Base-by-base conservation (phyloP, 2,797 vertebrate species). In the Argyrosomus regius region DNA sequence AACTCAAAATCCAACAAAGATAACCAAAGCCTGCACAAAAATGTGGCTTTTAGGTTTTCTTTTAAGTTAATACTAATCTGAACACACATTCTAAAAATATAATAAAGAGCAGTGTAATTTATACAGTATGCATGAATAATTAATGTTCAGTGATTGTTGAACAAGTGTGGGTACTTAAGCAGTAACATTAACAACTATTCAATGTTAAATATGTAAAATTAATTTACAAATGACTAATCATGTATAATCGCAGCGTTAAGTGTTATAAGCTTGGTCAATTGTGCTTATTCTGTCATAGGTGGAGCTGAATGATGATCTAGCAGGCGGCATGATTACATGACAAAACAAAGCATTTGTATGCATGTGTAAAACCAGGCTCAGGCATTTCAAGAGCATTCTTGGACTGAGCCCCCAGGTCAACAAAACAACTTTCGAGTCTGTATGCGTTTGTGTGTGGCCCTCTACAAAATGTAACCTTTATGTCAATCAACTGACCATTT, bases 401-500 rank as follows among this genome's bases (percentile, higher is more conserved):
- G 61, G 53, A 10, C 22, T 1, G 0, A 68, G 69, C 8, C 63
- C 48, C 49, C 59, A 13, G 72, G 78, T 72, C 68, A 67, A 49
- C 28, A 9, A 61, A 64, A n/a, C 49, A 64, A n/a, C 65, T 73
- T 78, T 35, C 49, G 17, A 56, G 46, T 74, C 18, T 49, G 60
- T 17, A 0, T 35, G 58, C 48, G 26, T 43, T 53, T 68, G 62
- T 72, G 67, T 59, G 65, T 68, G 64, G 60, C 31, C 68, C 70
- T 18, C 45, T n/a, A 18, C 63, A 73, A 76, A 81, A 72, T 3
- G 26, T 61, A 59, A 52, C 67, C 52, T 58, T 50, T 6, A 11
- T 46, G 10, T 14, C 24, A 54, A 67, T 75, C 14, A 1, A 88
- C 97, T 87, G 90, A 99, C 98, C 97, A 98, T 96, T 96, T 98